These are phyloP conservation scores for Hoplodrina ambigua DNA, from an alignment of 2,888 invertebrate genomes.

Conservation along the genomic window DNA sequence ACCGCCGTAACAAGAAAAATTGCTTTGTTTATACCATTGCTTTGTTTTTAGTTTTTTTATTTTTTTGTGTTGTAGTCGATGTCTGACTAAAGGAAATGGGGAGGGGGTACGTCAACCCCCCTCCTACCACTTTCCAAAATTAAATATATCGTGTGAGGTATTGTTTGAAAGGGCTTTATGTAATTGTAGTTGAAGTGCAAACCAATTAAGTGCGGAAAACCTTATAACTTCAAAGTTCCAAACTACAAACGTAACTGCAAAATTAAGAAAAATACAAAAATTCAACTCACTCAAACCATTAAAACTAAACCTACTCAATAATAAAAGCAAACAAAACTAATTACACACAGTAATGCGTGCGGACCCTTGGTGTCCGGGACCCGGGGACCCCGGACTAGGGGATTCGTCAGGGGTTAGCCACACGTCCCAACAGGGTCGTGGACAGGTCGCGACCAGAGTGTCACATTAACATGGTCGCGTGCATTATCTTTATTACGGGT, in stretches of 20 bases:
- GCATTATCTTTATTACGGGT: slow-evolving; percentile 51
- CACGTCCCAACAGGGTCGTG: slow-evolving; percentile 46
- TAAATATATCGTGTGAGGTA: too few relatives aligned
- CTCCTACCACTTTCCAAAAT: too few relatives aligned
- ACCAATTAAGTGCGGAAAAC: too few relatives aligned
- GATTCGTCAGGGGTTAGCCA: slow-evolving; percentile 4
- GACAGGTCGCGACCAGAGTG: slow-evolving; percentile 39
- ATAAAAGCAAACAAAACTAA: slow-evolving; percentile 50
- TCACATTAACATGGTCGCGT: slow-evolving; percentile 46
- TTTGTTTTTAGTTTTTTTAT: too few relatives aligned
- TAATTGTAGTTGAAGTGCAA: too few relatives aligned
- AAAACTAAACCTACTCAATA: slow-evolving; percentile 21
- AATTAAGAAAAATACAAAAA: neutral
- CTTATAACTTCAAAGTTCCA: too few relatives aligned
- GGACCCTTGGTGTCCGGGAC: neutral
- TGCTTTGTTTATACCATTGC: too few relatives aligned
- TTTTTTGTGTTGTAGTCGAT: too few relatives aligned
- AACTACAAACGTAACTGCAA: neutral
- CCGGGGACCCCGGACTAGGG: neutral
- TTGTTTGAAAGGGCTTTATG: too few relatives aligned
- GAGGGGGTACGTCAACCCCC: too few relatives aligned
- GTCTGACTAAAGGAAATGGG: too few relatives aligned
- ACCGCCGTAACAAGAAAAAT: too few relatives aligned
- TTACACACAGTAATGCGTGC: slow-evolving; percentile 39
- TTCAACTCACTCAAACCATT: neutral